phyloP scores from a whole-genome alignment of 2,797 vertebrate genomes.

The Picus viridis region DNA sequence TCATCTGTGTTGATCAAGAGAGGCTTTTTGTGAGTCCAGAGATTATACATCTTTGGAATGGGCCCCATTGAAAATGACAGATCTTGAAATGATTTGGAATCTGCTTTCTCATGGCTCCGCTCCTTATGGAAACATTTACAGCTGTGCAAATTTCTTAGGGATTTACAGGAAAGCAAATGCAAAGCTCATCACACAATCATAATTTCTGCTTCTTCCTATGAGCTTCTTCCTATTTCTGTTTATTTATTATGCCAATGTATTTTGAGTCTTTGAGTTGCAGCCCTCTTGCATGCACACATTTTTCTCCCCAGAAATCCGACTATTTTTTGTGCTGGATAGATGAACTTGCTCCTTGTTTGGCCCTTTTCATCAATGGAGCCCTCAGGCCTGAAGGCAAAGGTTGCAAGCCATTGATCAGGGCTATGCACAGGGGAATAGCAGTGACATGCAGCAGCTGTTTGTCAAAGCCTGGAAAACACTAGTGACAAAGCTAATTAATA shows the following conservation, averaged over 20 bases:
- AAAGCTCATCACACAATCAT: slow-evolving; percentile 28
- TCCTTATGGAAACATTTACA: background rate
- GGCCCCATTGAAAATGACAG: background rate
- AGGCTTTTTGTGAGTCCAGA: background rate
- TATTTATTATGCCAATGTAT: background rate
- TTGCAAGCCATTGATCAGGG: background rate
- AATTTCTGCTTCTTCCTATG: background rate
- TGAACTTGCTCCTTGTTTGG: background rate
- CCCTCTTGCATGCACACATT: background rate
- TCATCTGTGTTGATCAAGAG: background rate
- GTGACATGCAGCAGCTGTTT: slow-evolving; percentile 39
- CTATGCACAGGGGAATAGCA: background rate
- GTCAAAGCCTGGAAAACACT: slow-evolving; percentile 11
- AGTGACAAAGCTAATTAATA: slow-evolving; percentile 22
- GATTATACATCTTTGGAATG: background rate
- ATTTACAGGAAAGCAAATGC: slow-evolving; percentile 29
- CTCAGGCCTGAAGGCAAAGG: background rate
- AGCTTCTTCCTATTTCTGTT: slow-evolving; percentile 41
- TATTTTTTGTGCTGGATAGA: background rate
- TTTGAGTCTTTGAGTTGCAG: background rate
- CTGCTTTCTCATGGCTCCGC: background rate
- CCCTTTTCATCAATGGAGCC: background rate
- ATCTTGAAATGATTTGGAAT: background rate
- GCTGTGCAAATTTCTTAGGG: background rate
- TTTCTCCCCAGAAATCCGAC: background rate